phyloP scores from a whole-genome alignment of 2,797 vertebrate genomes.

The Glossophaga mutica region DNA sequence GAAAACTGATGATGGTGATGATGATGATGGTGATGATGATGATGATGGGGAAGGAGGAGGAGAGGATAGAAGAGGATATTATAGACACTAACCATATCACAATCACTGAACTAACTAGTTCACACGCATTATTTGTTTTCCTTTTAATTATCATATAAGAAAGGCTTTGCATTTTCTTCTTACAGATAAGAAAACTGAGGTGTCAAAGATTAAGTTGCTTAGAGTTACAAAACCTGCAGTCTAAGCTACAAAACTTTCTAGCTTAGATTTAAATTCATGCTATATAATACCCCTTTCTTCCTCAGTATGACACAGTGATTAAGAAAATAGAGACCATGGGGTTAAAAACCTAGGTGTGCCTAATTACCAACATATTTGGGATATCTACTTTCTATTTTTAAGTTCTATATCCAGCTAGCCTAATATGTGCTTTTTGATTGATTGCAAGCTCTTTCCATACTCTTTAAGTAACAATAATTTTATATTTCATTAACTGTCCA shows the following conservation, averaged over 20 bases:
- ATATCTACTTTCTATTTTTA: not conserved
- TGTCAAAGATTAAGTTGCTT: not conserved
- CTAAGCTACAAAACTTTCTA: too few relatives aligned
- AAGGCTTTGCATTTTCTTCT: not conserved
- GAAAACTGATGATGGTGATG: not conserved
- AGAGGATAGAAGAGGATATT: not conserved
- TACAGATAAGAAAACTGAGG: not conserved
- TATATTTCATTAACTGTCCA: not conserved
- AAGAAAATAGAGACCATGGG: not conserved
- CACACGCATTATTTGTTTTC: not conserved
- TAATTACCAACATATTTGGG: not conserved
- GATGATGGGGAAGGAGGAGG: not conserved
- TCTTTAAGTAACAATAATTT: not conserved
- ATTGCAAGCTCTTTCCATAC: conserved; percentile 1
- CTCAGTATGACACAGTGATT: not conserved
- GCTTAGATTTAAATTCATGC: not conserved
- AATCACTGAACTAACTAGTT: not conserved
- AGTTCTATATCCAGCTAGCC: not conserved
- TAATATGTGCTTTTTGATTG: not conserved
- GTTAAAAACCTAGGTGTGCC: not conserved
- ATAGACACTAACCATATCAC: not conserved
- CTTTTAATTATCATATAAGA: not conserved
- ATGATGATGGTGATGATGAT: not conserved
- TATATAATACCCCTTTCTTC: not conserved
- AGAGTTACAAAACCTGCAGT: not conserved